Evolutionary conservation across 2,888 invertebrate species (phyloP).

Genomic region (Aphrophora alni): DNA sequence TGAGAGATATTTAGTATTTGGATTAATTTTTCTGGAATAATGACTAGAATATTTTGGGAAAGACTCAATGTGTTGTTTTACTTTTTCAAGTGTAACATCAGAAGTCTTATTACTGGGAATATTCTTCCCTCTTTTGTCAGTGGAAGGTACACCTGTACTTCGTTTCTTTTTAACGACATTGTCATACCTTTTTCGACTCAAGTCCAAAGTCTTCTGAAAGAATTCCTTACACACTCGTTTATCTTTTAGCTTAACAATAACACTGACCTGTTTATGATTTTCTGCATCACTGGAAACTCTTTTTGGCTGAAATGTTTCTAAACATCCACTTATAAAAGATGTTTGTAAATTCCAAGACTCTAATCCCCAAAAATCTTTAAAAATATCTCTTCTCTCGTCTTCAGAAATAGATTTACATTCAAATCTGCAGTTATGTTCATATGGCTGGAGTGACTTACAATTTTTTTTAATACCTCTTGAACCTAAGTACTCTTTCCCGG

Average conservation of each 20-base stretch:
- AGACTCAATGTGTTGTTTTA: slow-evolving; percentile 3
- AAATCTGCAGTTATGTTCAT: slow-evolving; percentile 21
- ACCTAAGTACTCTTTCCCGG: slow-evolving; percentile 5
- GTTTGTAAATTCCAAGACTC: background rate
- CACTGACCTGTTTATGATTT: background rate
- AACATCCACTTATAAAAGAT: slow-evolving; percentile 9
- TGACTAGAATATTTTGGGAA: slow-evolving; percentile 11
- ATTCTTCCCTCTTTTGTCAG: slow-evolving; percentile 18
- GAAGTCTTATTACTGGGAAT: slow-evolving; percentile 3
- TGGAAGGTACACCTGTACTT: background rate
- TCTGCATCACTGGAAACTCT: no score
- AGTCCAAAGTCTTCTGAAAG: background rate
- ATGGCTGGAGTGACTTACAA: background rate
- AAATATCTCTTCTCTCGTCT: background rate
- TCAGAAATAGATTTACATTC: background rate
- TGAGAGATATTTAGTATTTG: slow-evolving; percentile 2
- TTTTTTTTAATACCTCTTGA: no score
- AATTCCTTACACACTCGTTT: slow-evolving; percentile 2
- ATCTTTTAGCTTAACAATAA: background rate
- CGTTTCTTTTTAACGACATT: slow-evolving; percentile 11
- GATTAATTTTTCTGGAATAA: slow-evolving; percentile 12
- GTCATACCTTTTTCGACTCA: background rate
- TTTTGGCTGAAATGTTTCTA: no score
- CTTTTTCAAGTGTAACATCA: background rate
- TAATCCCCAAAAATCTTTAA: background rate